A percentile compares a stretch with the other conserved stretches of the same genome.
phyloP scores from a whole-genome alignment of 1,140 invertebrate species.

The Coptotermes formosanus region DNA sequence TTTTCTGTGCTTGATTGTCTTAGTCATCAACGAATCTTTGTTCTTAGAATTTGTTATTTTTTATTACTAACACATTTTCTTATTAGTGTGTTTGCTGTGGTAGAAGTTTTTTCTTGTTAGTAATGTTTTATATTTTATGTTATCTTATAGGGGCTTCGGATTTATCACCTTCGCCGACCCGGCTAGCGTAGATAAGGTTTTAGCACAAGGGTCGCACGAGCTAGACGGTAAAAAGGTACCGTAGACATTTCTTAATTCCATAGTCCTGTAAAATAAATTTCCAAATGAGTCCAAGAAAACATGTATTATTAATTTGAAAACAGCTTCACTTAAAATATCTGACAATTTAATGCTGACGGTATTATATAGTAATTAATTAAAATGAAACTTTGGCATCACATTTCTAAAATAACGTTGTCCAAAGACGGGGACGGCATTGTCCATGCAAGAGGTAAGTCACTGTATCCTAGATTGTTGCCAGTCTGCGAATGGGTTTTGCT shows the following conservation, averaged over 20 bases:
- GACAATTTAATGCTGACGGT: not conserved
- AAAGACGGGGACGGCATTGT: not conserved
- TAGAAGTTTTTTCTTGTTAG: conserved; percentile 39
- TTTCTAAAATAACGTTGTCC: not conserved
- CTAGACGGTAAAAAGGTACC: conserved; percentile 92
- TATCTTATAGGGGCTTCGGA: conserved; percentile 91
- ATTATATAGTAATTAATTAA: not conserved
- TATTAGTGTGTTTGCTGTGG: conserved; percentile 32
- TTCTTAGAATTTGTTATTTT: conserved; percentile 36
- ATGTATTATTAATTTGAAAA: conserved; percentile 12
- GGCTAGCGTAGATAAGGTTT: conserved; percentile 90
- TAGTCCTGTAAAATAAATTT: conserved; percentile 17
- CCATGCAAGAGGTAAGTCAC: conserved; percentile 14
- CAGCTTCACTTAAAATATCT: not conserved
- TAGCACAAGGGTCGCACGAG: conserved; percentile 90
- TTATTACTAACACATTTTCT: conserved; percentile 22
- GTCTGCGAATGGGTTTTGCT: not conserved
- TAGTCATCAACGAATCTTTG: conserved; percentile 39
- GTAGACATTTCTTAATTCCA: conserved; percentile 32
- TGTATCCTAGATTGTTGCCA: not conserved
- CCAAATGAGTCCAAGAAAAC: not conserved
- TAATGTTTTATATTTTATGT: conserved; percentile 36
- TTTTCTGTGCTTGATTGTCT: not conserved
- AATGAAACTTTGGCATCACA: not conserved
- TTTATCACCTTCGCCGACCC: conserved; percentile 95